These are phyloP conservation scores for Apomyelois bistriatella DNA, from an alignment of 2,888 invertebrate species.

Conservation along the genomic window DNA sequence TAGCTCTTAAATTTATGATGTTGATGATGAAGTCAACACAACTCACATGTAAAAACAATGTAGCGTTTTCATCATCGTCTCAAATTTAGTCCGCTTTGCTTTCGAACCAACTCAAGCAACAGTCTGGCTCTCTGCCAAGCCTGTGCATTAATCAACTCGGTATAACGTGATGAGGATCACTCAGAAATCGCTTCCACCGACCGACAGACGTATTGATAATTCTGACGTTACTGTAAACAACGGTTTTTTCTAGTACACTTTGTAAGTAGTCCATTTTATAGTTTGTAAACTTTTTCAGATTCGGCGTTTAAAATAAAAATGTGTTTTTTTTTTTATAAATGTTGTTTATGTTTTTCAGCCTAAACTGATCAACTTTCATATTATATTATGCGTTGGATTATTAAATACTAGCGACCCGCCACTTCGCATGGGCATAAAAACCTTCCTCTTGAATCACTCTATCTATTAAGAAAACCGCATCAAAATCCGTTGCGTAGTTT, in stretches of 20 bases:
- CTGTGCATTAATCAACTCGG: conserved; percentile 28
- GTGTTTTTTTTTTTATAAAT: background rate
- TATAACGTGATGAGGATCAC: conserved; percentile 39
- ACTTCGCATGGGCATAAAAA: too few species aligned
- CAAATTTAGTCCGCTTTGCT: background rate
- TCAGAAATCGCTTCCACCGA: conserved; percentile 48
- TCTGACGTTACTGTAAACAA: conserved; percentile 57
- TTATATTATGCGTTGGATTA: too few species aligned
- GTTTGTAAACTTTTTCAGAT: background rate
- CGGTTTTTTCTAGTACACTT: conserved; percentile 1
- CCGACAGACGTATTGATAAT: conserved; percentile 53
- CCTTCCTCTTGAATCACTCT: too few species aligned
- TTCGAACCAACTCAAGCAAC: background rate
- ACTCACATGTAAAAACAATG: background rate
- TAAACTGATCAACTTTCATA: too few species aligned
- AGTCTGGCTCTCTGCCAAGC: conserved; percentile 23
- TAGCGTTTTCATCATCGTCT: background rate
- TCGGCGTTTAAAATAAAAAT: background rate
- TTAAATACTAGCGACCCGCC: too few species aligned
- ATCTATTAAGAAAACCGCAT: too few species aligned
- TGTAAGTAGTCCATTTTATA: conserved; percentile 8
- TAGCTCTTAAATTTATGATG: too few species aligned
- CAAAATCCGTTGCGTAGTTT: too few species aligned
- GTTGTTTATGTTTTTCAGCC: background rate
- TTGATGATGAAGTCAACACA: too few species aligned